phyloP scores from a whole-genome alignment of 2,888 invertebrate genomes.

The Eulithis testata region DNA sequence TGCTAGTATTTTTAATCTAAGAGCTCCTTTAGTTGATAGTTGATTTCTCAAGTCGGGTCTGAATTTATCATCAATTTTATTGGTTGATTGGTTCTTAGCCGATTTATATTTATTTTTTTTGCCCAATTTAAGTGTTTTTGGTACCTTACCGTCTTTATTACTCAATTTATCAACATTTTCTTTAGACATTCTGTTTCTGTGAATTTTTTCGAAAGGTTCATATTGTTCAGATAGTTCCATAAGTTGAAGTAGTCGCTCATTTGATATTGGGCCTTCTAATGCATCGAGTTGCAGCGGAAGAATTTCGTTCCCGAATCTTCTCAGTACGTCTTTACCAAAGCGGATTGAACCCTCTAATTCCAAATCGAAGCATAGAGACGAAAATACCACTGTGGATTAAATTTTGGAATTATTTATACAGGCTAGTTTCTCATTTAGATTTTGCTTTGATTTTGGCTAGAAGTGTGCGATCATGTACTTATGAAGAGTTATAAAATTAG shows the following conservation, averaged over 20 bases:
- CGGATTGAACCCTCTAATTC: constrained; percentile 12
- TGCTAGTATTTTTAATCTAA: constrained; percentile 21
- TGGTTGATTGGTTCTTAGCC: too few species aligned
- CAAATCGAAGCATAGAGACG: constrained; percentile 5
- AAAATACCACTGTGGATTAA: constrained; percentile 6
- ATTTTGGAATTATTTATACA: background rate
- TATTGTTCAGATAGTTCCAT: background rate
- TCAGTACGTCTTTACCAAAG: constrained; percentile 17
- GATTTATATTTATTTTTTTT: background rate
- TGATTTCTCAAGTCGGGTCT: constrained; percentile 4
- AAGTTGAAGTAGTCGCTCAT: background rate
- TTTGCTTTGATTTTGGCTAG: too few species aligned
- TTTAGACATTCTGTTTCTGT: background rate
- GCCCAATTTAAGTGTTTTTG: background rate
- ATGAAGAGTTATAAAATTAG: too few species aligned
- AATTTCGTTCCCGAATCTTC: constrained; percentile 1
- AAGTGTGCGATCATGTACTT: too few species aligned
- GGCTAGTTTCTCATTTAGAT: too few species aligned
- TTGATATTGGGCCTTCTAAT: background rate
- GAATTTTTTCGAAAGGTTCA: background rate
- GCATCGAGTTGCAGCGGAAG: background rate
- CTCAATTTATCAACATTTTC: background rate
- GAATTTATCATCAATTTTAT: constrained; percentile 2
- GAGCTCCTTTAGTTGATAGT: constrained; percentile 11
- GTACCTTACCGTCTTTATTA: background rate